phyloP scores from a whole-genome alignment of 2,888 invertebrate genomes.

The Eupelmus urozonus region DNA sequence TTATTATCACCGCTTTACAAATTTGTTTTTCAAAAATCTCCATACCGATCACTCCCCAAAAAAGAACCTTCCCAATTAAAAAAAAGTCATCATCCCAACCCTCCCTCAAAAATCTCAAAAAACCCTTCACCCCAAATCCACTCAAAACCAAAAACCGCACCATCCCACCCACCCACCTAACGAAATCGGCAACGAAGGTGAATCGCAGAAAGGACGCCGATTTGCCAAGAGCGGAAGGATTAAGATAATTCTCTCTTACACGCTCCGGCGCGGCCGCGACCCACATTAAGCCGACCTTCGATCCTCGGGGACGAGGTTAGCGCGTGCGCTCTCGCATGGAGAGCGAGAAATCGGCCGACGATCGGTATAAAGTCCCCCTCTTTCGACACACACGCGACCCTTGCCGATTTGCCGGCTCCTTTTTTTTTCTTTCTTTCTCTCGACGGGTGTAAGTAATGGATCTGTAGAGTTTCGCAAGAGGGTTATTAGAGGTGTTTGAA shows the following conservation, averaged over 20 bases:
- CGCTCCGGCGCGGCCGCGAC: slow-evolving; percentile 67
- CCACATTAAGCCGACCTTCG: slow-evolving; percentile 65
- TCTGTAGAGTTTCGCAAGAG: too few relatives aligned
- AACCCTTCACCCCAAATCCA: background rate
- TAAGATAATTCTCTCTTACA: slow-evolving; percentile 65
- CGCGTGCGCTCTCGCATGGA: background rate
- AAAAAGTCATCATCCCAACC: background rate
- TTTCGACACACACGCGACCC: background rate
- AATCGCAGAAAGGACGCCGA: slow-evolving; percentile 44
- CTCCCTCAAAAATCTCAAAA: too few relatives aligned
- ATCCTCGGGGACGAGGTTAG: slow-evolving; percentile 67
- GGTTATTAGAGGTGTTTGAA: too few relatives aligned
- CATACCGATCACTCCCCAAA: too few relatives aligned
- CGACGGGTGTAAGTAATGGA: too few relatives aligned
- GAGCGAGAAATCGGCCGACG: slow-evolving; percentile 68
- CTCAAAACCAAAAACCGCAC: background rate
- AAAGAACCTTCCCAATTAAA: background rate
- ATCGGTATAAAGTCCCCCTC: background rate
- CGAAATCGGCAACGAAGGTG: slow-evolving; percentile 17
- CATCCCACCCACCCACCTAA: background rate
- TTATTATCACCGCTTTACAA: too few relatives aligned
- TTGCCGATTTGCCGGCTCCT: background rate
- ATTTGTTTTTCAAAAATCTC: too few relatives aligned
- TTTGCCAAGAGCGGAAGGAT: slow-evolving; percentile 72
- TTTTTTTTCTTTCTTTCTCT: too few relatives aligned